These are phyloP conservation scores for Timandra comae DNA, from an alignment of 2,888 invertebrate species.

Conservation along the genomic window DNA sequence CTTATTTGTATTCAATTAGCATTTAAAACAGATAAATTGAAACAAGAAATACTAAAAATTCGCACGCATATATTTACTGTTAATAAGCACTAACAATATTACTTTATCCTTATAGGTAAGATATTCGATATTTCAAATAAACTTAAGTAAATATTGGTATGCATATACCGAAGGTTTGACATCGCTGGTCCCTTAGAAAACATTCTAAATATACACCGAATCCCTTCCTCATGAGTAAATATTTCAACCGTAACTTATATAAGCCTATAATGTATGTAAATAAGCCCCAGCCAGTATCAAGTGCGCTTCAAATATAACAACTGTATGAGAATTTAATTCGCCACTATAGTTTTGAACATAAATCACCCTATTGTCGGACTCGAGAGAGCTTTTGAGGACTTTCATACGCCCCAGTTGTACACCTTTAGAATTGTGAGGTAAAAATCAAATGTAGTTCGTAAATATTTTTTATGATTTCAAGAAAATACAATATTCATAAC, in stretches of 20 bases:
- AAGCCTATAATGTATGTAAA: no score
- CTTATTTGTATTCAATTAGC: no score
- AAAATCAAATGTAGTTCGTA: no score
- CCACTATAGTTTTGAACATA: slow-evolving; percentile 38
- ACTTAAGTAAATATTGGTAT: no score
- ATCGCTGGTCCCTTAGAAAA: slow-evolving; percentile 22
- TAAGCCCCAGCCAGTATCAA: slow-evolving; percentile 27
- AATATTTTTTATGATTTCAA: no score
- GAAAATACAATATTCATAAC: no score
- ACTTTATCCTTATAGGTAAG: no score
- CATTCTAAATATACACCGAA: slow-evolving; percentile 25
- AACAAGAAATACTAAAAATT: neutral
- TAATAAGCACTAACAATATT: no score
- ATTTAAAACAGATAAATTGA: neutral
- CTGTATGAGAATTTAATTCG: slow-evolving; percentile 37
- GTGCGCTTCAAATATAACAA: slow-evolving; percentile 32
- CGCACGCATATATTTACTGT: no score
- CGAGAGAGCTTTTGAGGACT: slow-evolving; percentile 48
- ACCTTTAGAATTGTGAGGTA: slow-evolving; percentile 36
- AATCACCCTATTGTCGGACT: slow-evolving; percentile 55
- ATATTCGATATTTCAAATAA: no score
- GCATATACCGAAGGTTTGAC: slow-evolving; percentile 11
- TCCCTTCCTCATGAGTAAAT: slow-evolving; percentile 20
- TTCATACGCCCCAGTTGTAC: slow-evolving; percentile 49
- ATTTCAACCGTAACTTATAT: slow-evolving; percentile 21